These are phyloP conservation scores for Deilephila porcellus DNA, from an alignment of 2,888 invertebrate species.

Conservation along the genomic window DNA sequence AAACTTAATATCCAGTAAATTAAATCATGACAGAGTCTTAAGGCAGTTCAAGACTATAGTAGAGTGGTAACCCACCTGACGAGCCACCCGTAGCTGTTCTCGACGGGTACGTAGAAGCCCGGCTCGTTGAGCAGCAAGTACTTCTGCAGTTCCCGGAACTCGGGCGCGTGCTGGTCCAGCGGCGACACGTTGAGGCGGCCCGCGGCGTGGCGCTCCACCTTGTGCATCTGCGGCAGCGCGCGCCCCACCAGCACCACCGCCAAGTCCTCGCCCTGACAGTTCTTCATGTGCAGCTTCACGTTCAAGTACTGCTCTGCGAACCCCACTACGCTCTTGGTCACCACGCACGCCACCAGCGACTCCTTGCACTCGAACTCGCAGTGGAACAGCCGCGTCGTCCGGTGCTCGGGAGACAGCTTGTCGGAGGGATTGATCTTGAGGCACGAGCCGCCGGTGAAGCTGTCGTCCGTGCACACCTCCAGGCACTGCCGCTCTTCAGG, in stretches of 20 bases:
- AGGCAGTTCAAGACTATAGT: too few species aligned
- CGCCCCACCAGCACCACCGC: constrained; percentile 56
- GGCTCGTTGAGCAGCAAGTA: constrained; percentile 66
- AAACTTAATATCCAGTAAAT: too few species aligned
- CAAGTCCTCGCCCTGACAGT: constrained; percentile 36
- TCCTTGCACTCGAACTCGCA: constrained; percentile 64
- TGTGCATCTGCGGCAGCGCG: constrained; percentile 33
- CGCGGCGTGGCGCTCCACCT: constrained; percentile 26
- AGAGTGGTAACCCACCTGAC: constrained; percentile 59
- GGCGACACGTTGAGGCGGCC: constrained; percentile 46
- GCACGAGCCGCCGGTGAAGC: constrained; percentile 82
- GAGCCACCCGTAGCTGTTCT: constrained; percentile 69
- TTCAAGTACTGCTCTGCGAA: constrained; percentile 60
- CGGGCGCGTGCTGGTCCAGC: constrained; percentile 35
- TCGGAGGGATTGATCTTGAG: constrained; percentile 74
- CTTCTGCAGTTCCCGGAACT: constrained; percentile 55
- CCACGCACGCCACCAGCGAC: constrained; percentile 66
- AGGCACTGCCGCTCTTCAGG: constrained; percentile 64
- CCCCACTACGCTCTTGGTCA: constrained; percentile 59
- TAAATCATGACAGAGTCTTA: too few species aligned
- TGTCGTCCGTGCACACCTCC: constrained; percentile 67
- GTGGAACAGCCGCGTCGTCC: constrained; percentile 62
- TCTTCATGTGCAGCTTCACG: constrained; percentile 51
- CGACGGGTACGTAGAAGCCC: constrained; percentile 70
- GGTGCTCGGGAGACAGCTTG: constrained; percentile 45